Evolutionary conservation across 2,113 vertebrate species (phyloP).

Genomic region (Spea bombifrons): DNA sequence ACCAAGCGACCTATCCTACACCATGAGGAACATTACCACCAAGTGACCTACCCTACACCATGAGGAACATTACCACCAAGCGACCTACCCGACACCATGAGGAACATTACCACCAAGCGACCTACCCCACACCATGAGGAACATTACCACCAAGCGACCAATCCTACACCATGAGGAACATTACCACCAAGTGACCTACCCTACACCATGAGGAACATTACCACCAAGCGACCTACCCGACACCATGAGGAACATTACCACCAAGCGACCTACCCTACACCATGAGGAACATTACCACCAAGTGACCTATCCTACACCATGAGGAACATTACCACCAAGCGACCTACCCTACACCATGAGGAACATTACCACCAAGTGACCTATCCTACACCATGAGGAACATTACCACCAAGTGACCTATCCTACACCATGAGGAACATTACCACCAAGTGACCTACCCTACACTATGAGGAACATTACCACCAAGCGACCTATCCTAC

Average conservation of each 20-base stretch:
- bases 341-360: background rate
- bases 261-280: background rate
- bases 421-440: background rate
- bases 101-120: background rate
- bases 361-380: background rate
- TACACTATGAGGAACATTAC: background rate
- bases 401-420: background rate
- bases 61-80: too few species aligned
- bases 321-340: background rate
- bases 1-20: too few species aligned
- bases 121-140: background rate
- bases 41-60: too few species aligned
- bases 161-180: too few species aligned
- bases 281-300: background rate
- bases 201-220: too few species aligned
- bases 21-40: too few species aligned
- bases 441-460: background rate
- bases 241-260: background rate
- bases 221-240: background rate
- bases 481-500: background rate
- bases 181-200: too few species aligned
- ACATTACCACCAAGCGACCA: too few species aligned
- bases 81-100: too few species aligned
- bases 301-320: background rate
- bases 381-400: background rate